Percentiles rank a stretch among this genome's conserved stretches.
Evolutionary conservation across 2,113 vertebrate genomes (phyloP).

Genomic region (human (Homo sapiens)): DNA sequence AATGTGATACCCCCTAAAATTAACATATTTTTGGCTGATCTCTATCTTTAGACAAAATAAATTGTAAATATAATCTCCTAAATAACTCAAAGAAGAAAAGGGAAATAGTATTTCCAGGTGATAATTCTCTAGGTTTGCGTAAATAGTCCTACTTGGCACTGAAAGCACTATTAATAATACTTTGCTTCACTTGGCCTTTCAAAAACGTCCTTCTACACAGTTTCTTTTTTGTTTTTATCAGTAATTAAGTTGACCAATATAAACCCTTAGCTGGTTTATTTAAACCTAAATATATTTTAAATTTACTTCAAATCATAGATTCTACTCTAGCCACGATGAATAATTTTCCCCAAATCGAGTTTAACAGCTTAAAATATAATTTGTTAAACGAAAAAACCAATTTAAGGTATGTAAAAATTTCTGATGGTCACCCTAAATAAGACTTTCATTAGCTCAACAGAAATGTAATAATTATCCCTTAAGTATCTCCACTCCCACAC

Average conservation of each 20-base stretch:
- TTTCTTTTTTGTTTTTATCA: not conserved
- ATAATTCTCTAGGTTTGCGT: constrained; percentile 27
- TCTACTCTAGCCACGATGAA: not conserved
- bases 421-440: not conserved
- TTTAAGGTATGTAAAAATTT: not conserved
- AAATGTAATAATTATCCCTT: rapidly evolving
- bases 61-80: not conserved
- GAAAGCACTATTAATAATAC: not conserved
- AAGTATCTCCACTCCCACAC: not conserved
- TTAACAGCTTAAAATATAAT: not conserved
- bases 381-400: not conserved
- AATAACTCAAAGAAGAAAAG: not conserved
- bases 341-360: not conserved
- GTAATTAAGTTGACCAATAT: not conserved
- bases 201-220: not conserved
- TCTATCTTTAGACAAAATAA: not conserved
- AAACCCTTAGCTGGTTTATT: not conserved
- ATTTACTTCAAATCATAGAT: not conserved
- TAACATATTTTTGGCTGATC: not conserved
- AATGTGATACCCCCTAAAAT: not conserved
- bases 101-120: not conserved
- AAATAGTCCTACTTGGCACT: not conserved
- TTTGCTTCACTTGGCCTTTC: not conserved
- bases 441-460: not conserved
- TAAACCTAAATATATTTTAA: not conserved